Evolutionary conservation across 2,797 vertebrate genomes (phyloP).

Genomic region (Podarcis siculus): DNA sequence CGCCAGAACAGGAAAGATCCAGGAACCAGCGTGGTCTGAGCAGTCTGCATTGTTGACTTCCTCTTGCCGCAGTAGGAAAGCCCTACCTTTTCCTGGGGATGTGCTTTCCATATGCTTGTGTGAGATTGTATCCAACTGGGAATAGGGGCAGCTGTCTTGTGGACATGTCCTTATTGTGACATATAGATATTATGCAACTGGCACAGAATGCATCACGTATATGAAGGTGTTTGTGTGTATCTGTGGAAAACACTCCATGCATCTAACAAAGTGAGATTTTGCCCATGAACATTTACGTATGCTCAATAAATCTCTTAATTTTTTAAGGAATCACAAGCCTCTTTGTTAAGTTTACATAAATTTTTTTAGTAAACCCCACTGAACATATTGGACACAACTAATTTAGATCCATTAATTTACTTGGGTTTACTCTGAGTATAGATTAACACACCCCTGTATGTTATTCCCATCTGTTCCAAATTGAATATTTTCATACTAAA

Average conservation of each 20-base stretch:
- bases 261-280: neutral
- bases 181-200: neutral
- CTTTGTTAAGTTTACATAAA: neutral
- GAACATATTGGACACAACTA: no score
- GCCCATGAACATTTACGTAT: neutral
- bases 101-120: neutral
- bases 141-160: neutral
- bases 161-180: neutral
- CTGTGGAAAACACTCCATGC: neutral
- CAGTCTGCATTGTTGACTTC: neutral
- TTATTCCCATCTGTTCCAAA: neutral
- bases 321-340: neutral
- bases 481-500: conserved; percentile 9
- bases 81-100: neutral
- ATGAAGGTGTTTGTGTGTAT: neutral
- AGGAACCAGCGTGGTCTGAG: neutral
- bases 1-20: neutral
- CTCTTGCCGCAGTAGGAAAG: neutral
- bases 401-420: no score
- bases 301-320: neutral
- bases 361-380: no score
- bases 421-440: no score
- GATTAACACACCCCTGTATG: neutral
- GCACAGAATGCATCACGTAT: neutral
- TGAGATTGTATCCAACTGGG: neutral